Base-by-base conservation (phyloP, 2,888 invertebrate species). In the Mythimna ferrago region DNA sequence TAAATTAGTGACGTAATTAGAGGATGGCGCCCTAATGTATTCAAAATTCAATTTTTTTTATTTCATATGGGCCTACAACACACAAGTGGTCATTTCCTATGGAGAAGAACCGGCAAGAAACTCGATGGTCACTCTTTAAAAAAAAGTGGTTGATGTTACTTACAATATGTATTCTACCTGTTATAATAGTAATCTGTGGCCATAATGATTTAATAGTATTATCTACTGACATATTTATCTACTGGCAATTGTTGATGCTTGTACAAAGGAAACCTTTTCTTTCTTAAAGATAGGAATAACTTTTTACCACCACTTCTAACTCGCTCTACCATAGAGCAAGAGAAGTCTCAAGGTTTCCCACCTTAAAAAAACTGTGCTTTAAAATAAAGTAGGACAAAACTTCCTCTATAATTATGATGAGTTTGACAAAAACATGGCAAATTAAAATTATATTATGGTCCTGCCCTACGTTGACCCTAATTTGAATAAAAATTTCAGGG, bases 401-500 rank as follows among this genome's bases (percentile, higher is more conserved):
- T 53, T 41, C 14, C 7, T 5, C 35, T 44, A 44, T 16, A 16
- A 62, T 21, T 19, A 35, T 19, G 14, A 44, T 16, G 3, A 35
- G 0, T 41, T 11, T 16, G 11, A 16, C 1, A 58, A 38, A 16
- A 48, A 16, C 16, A 16, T 48, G 16, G 48, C 48, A 60, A 57
- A 51, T 19, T 66, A 41, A 60, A 57, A 51, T 19, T 66, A 41
- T 61, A 21, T 11, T 61, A 16, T 41, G 41, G 16, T 14, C 41
- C 2, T 6, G 6, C 4, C 5, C 11, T 44, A 11, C 14, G 16
- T 16, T 48, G 60, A 69, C 73, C 78, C 26, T 60, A 60, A 74
- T 77, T 60, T 77, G 10, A 38, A 68, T 10, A 44, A 68, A 58
- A 60, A 21, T 0, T 19, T 21, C 26, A 16, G 35, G 48, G 6